phyloP scores from a whole-genome alignment of 2,888 invertebrate genomes.

The Dione juno region DNA sequence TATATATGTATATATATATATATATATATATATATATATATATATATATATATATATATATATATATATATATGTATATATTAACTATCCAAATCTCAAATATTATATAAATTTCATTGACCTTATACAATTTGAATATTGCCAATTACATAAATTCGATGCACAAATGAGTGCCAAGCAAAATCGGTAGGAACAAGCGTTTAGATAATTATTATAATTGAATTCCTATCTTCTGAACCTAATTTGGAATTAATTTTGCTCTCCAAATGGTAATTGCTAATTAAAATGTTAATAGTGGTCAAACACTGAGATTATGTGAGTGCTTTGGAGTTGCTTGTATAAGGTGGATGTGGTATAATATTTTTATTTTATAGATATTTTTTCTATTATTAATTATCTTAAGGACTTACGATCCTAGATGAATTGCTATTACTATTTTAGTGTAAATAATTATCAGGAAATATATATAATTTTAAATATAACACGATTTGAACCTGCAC shows the following conservation, averaged over 20 bases:
- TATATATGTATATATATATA: too few species aligned
- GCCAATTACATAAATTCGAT: not conserved
- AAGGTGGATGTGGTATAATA: slow-evolving; percentile 27
- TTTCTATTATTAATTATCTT: too few species aligned
- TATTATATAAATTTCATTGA: not conserved
- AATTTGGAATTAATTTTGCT: slow-evolving; percentile 57
- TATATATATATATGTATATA: too few species aligned
- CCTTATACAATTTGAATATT: not conserved
- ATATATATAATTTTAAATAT: too few species aligned
- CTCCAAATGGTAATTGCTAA: slow-evolving; percentile 54
- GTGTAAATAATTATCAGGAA: too few species aligned
- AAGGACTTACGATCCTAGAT: too few species aligned
- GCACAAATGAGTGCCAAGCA: slow-evolving; percentile 26
- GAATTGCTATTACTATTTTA: too few species aligned
- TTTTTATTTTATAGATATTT: not conserved
- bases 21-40: too few species aligned
- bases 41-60: too few species aligned
- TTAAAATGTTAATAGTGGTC: slow-evolving; percentile 62
- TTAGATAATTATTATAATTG: slow-evolving; percentile 47
- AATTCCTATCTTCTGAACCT: slow-evolving; percentile 45
- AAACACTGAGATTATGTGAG: slow-evolving; percentile 33
- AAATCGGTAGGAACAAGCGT: slow-evolving; percentile 40
- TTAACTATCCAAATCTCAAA: not conserved
- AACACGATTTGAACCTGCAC: too few species aligned
- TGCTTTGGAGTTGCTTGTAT: not conserved